Evolutionary conservation across 1,140 invertebrate genomes (phyloP).

Genomic region (Papilio polyxenes): DNA sequence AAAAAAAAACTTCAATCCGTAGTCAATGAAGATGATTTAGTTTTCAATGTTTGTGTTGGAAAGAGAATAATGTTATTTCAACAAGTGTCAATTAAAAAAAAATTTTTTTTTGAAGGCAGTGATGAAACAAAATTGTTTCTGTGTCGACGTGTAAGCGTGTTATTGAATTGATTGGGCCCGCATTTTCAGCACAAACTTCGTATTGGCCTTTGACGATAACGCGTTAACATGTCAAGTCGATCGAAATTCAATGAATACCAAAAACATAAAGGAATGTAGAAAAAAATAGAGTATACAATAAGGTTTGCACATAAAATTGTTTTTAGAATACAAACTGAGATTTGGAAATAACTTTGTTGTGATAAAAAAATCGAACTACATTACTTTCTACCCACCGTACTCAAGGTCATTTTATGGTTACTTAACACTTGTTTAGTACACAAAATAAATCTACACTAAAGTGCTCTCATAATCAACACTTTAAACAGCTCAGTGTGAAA

Average conservation of each 20-base stretch:
- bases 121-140: slow-evolving; percentile 9
- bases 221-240: slow-evolving; percentile 13
- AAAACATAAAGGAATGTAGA: background rate
- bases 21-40: too few species aligned
- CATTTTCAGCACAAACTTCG: slow-evolving; percentile 9
- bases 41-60: too few species aligned
- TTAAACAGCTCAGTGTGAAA: background rate
- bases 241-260: slow-evolving; percentile 5
- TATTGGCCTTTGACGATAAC: slow-evolving; percentile 29
- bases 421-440: background rate
- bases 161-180: slow-evolving; percentile 31
- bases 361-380: background rate
- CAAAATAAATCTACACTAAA: background rate
- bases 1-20: too few species aligned
- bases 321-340: background rate
- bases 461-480: background rate
- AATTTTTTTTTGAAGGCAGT: too few species aligned
- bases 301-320: background rate
- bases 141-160: background rate
- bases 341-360: too few species aligned
- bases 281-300: background rate
- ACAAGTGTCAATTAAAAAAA: too few species aligned
- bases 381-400: background rate
- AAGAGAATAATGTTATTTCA: too few species aligned
- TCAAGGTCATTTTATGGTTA: background rate